phyloP scores from a whole-genome alignment of 2,797 vertebrate species.

The Sebastes melanostomus region DNA sequence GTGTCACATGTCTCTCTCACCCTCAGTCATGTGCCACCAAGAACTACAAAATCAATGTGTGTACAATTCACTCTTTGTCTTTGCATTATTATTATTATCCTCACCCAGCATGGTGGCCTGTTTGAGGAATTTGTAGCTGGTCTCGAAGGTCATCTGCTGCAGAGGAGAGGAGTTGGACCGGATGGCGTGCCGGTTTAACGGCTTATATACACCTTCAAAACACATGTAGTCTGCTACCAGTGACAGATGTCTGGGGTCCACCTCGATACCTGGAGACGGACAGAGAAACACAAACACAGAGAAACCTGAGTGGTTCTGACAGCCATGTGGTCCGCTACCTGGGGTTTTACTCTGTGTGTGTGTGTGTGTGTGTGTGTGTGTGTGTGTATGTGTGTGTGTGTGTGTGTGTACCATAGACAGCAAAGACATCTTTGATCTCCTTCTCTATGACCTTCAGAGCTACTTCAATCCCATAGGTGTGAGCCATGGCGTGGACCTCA shows the following conservation, averaged over 20 bases:
- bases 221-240: constrained; percentile 99
- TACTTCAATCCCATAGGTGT: constrained; percentile 93
- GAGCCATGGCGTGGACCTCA: constrained; percentile 94
- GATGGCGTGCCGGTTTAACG: constrained; percentile 91
- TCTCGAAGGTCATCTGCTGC: constrained; percentile 99
- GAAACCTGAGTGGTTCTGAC: not conserved
- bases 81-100: not conserved
- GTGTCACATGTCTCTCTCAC: not conserved
- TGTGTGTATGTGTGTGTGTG: constrained; percentile 11
- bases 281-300: not conserved
- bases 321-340: too few relatives aligned
- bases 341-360: not conserved
- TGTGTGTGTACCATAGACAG: constrained; percentile 89
- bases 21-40: not conserved
- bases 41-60: not conserved
- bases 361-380: constrained; percentile 12
- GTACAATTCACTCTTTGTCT: not conserved
- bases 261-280: constrained; percentile 86
- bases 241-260: constrained; percentile 95
- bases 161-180: constrained; percentile 93
- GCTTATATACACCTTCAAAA: constrained; percentile 94
- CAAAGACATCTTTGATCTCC: constrained; percentile 98
- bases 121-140: constrained; percentile 96
- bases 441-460: constrained; percentile 93
- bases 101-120: constrained; percentile 94